Conservation (phyloP, 2,888 invertebrate genomes). For the Lamproptera curius region DNA sequence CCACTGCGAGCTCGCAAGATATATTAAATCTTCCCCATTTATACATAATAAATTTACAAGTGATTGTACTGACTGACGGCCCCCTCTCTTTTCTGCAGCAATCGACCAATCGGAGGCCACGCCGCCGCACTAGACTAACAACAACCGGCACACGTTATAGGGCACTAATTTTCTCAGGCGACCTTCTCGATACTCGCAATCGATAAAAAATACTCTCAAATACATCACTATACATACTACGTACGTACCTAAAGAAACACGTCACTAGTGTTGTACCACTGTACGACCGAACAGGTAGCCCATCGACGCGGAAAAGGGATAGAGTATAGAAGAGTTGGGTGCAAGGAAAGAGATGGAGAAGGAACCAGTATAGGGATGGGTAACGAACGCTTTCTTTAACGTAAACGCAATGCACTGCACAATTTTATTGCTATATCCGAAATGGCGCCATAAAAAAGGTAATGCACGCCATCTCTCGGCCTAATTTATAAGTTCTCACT, state of each 20-base stretch:
- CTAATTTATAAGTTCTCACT: no score
- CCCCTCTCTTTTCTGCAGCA: no score
- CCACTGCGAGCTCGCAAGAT: constrained; percentile 63
- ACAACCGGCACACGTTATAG: constrained; percentile 57
- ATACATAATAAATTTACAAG: constrained; percentile 74
- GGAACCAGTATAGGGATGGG: neutral
- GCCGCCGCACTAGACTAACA: constrained; percentile 41
- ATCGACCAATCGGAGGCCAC: constrained; percentile 28
- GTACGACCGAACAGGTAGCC: constrained; percentile 39
- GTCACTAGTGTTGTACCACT: constrained; percentile 56
- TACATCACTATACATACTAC: constrained; percentile 46
- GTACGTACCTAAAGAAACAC: constrained; percentile 46
- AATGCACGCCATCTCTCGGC: no score
- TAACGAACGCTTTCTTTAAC: no score
- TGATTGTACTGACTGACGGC: constrained; percentile 70
- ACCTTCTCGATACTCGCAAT: constrained; percentile 41
- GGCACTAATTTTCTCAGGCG: constrained; percentile 70
- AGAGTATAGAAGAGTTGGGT: constrained; percentile 16
- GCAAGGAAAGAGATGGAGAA: neutral
- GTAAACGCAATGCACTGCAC: no score
- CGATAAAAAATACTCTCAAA: constrained; percentile 38
- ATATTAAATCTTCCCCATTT: constrained; percentile 74
- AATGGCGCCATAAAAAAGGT: no score
- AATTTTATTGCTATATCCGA: no score
- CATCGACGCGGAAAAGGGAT: constrained; percentile 35